These are phyloP conservation scores for Salticus scenicus DNA, from an alignment of 2,888 invertebrate species.

Conservation along the genomic window DNA sequence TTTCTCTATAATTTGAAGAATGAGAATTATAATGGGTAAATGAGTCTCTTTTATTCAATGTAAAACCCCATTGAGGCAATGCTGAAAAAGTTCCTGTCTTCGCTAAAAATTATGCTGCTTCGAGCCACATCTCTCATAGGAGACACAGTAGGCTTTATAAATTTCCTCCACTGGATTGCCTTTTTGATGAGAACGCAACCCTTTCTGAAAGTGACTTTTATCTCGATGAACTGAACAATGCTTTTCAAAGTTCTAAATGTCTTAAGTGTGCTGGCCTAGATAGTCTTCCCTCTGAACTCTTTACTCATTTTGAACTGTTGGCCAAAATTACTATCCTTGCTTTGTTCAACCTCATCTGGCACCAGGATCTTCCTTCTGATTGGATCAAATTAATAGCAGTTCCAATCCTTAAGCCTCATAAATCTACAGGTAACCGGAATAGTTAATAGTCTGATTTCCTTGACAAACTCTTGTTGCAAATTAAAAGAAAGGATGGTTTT, in stretches of 20 bases:
- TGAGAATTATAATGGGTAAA: background rate
- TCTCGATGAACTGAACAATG: background rate
- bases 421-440: no score
- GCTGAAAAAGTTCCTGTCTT: background rate
- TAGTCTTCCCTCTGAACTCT: no score
- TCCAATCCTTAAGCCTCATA: no score
- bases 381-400: no score
- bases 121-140: background rate
- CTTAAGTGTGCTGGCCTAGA: no score
- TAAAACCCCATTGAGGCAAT: background rate
- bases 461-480: no score
- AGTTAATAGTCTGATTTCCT: no score
- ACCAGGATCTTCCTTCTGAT: no score
- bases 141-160: background rate
- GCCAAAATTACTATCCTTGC: no score
- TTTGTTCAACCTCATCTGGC: no score
- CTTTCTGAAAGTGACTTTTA: background rate
- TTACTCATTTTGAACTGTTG: no score
- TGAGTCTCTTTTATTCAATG: background rate
- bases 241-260: background rate
- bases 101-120: slow-evolving; percentile 4
- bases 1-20: background rate
- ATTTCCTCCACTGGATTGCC: background rate
- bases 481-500: no score
- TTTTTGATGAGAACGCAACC: background rate